Percentiles rank a stretch among this genome's conserved stretches.
These are phyloP conservation scores for Pollenia labialis DNA, from an alignment of 2,888 invertebrate genomes.

Conservation along the genomic window DNA sequence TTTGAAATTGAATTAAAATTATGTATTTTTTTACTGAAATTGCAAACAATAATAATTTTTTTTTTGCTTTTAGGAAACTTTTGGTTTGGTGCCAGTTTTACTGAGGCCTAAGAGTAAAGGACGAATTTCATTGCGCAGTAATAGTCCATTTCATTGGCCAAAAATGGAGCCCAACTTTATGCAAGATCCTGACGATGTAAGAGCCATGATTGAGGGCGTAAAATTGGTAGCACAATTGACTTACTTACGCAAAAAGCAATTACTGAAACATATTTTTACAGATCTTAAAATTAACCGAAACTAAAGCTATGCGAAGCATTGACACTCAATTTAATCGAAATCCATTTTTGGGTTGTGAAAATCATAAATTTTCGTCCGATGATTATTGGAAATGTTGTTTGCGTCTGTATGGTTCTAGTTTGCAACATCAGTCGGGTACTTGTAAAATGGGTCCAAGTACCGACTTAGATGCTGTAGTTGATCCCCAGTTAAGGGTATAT, in stretches of 20 bases:
- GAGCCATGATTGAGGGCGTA: conserved; percentile 89
- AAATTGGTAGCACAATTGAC: conserved; percentile 86
- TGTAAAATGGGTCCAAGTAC: conserved; percentile 88
- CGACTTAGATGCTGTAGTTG: conserved; percentile 87
- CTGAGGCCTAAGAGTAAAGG: conserved; percentile 91
- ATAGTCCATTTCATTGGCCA: conserved; percentile 91
- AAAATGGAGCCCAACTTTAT: conserved; percentile 93
- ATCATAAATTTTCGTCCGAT: conserved; percentile 87
- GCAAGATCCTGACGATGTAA: conserved; percentile 88
- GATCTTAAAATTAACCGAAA: conserved; percentile 86
- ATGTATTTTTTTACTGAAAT: neutral
- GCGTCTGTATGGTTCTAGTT: conserved; percentile 88
- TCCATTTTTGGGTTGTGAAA: conserved; percentile 89
- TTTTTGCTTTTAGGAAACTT: conserved; percentile 83
- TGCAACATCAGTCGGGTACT: conserved; percentile 89
- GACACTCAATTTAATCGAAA: conserved; percentile 85
- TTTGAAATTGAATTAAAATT: neutral
- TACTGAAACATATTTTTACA: conserved; percentile 77
- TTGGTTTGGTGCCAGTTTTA: conserved; percentile 90
- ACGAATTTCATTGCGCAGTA: conserved; percentile 88
- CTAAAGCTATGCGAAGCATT: conserved; percentile 85
- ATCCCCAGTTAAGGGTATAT: conserved; percentile 86
- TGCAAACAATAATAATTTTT: neutral
- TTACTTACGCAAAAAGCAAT: neutral
- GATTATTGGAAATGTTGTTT: conserved; percentile 91